Percentiles rank a stretch among this genome's conserved stretches.
Conservation (phyloP, 2,113 vertebrate species). For the Lichenostomus cassidix region DNA sequence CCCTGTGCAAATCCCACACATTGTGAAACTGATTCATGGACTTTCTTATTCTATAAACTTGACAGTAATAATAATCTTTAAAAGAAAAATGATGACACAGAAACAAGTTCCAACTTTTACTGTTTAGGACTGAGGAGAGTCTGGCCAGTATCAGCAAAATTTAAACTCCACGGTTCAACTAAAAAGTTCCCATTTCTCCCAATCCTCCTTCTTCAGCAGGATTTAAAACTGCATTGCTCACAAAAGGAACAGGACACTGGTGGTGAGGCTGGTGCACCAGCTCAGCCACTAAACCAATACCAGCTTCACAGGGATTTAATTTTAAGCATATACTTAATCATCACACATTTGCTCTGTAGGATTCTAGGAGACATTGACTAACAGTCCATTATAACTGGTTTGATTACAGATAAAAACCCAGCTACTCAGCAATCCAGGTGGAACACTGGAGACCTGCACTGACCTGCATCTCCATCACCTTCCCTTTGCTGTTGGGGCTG, state of each 20-base stretch:
- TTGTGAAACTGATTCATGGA: not conserved
- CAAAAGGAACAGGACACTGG: not conserved
- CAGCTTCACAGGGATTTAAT: not conserved
- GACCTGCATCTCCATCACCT: slow-evolving; percentile 99
- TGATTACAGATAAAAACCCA: not conserved
- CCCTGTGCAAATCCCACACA: not conserved
- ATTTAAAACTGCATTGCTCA: not conserved
- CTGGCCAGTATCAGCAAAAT: not conserved
- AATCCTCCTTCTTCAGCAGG: not conserved
- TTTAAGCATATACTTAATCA: not conserved
- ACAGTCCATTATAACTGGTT: not conserved
- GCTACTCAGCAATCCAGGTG: not conserved
- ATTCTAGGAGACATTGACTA: not conserved
- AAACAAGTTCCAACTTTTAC: not conserved
- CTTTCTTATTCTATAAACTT: not conserved
- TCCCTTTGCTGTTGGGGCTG: slow-evolving; percentile 92
- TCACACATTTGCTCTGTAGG: not conserved
- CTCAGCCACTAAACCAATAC: not conserved
- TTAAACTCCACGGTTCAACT: not conserved
- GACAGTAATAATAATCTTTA: not conserved
- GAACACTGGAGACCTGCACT: not conserved
- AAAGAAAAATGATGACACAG: not conserved
- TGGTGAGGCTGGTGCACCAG: not conserved
- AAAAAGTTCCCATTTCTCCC: not conserved
- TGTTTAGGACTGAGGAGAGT: not conserved